phyloP scores from a whole-genome alignment of 2,113 vertebrate species.

The Myxocyprinus asiaticus region DNA sequence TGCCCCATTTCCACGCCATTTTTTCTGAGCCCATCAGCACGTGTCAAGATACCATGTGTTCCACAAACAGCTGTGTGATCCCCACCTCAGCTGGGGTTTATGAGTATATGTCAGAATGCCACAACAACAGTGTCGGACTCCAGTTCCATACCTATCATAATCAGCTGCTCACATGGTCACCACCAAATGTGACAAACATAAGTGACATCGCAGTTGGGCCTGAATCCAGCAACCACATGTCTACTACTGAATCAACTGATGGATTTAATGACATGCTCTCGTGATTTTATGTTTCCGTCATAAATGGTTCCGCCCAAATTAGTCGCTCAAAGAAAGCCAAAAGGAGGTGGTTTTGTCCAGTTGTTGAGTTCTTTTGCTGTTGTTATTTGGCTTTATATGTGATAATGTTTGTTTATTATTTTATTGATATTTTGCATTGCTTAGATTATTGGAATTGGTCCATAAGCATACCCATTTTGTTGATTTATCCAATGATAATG shows the following conservation, averaged over 20 bases:
- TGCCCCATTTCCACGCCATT: not conserved
- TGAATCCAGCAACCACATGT: constrained; percentile 5
- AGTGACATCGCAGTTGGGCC: constrained; percentile 8
- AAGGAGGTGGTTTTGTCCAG: not conserved
- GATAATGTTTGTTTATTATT: too few species aligned
- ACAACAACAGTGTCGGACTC: constrained; percentile 4
- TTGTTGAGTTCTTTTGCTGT: not conserved
- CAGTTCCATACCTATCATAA: constrained; percentile 15
- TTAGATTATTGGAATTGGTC: too few species aligned
- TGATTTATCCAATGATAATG: too few species aligned
- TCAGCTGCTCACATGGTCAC: constrained; percentile 28
- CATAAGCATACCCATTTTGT: too few species aligned
- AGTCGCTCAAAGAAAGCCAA: too few species aligned
- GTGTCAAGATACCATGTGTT: not conserved
- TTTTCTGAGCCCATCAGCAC: not conserved
- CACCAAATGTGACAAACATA: constrained; percentile 37
- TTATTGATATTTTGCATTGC: too few species aligned
- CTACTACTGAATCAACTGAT: not conserved
- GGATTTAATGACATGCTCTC: constrained; percentile 19
- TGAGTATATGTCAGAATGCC: constrained; percentile 3
- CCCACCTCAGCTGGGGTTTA: constrained; percentile 1
- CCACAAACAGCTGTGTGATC: not conserved
- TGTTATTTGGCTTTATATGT: not conserved
- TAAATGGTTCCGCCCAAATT: not conserved
- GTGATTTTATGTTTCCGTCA: not conserved